Evolutionary conservation across 1,140 invertebrate genomes (phyloP), one percentile per base, ranked within the genome.

Genomic region (Polypedilum vanderplanki): DNA sequence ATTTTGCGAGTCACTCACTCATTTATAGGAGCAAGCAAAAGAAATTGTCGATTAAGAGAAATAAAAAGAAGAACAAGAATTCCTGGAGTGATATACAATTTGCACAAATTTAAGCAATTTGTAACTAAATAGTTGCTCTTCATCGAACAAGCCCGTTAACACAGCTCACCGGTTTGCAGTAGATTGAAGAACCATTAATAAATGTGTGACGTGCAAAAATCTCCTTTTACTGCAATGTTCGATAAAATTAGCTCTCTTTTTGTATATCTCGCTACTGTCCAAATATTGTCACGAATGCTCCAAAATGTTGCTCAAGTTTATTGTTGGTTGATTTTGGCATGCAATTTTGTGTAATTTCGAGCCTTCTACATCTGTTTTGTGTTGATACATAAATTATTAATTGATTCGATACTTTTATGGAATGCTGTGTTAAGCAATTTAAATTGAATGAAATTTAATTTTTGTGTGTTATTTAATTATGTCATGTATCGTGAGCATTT

Each of bases 261-360:
- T 33, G 5, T 57, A 57, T 57, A n/a, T n/a, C n/a, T n/a, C 15
- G 46, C 12, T n/a, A 57, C 46, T 12, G 15, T 15, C n/a, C 46
- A 57, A 57, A 57, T 57, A 57, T 70, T 70, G 65, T 18, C 20
- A 70, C 65, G 20, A 70, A 70, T 18, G 18, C 20, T 70, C 65
- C n/a, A 57, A 70, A 70, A 70, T 70, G 65, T 70, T 18, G n/a
- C 18, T 70, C 17, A 70, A 70, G 17, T 70, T 70, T 70, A 18
- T 70, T 22, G 20, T 70, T 70, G 65, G 17, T 70, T 70, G 65
- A 57, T 57, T 57, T 57, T 57, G 46, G 46, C 46, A 57, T 57
- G 12, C 46, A 57, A 57, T 57, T 57, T 57, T 57, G 46, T 57
- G 46, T 57, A 57, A 57, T 57, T 57, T 57, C 46, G 46, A n/a